phyloP scores from a whole-genome alignment of 2,797 vertebrate species.

The Cuniculus paca region DNA sequence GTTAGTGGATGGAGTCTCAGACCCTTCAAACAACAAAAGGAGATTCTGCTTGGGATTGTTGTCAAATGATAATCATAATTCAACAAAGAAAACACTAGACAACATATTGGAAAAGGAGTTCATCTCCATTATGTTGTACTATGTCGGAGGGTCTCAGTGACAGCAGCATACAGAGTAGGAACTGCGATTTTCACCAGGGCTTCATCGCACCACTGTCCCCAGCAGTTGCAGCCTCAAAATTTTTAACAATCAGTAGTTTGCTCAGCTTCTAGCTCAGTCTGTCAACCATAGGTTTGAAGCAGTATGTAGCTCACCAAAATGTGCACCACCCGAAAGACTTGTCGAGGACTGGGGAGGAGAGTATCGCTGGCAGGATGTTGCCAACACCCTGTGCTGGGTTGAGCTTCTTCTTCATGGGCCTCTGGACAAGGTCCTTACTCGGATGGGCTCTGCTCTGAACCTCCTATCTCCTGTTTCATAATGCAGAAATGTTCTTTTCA shows the following conservation, averaged over 20 bases:
- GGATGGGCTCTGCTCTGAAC: conserved; percentile 97
- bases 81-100: conserved; percentile 97
- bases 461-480: conserved; percentile 98
- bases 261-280: conserved; percentile 94
- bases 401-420: conserved; percentile 95
- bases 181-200: conserved; percentile 96
- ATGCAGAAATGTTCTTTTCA: conserved; percentile 87
- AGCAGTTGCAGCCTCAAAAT: conserved; percentile 96
- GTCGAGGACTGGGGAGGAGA: conserved; percentile 96
- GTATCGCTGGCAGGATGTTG: conserved; percentile 94
- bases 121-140: conserved; percentile 96
- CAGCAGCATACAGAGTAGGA: conserved; percentile 96
- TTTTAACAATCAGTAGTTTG: conserved; percentile 96
- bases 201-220: conserved; percentile 95
- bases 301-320: conserved; percentile 96
- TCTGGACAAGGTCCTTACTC: conserved; percentile 96
- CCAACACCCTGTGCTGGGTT: conserved; percentile 95
- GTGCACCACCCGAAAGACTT: conserved; percentile 96
- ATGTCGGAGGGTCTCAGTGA: conserved; percentile 95
- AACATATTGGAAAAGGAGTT: conserved; percentile 99
- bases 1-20: conserved; percentile 97
- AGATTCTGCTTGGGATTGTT: conserved; percentile 98
- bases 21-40: conserved; percentile 98
- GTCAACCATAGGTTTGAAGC: conserved; percentile 96
- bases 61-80: conserved; percentile 98